Conservation (phyloP, 1,140 invertebrate species). For the Drosophila nikananu region DNA sequence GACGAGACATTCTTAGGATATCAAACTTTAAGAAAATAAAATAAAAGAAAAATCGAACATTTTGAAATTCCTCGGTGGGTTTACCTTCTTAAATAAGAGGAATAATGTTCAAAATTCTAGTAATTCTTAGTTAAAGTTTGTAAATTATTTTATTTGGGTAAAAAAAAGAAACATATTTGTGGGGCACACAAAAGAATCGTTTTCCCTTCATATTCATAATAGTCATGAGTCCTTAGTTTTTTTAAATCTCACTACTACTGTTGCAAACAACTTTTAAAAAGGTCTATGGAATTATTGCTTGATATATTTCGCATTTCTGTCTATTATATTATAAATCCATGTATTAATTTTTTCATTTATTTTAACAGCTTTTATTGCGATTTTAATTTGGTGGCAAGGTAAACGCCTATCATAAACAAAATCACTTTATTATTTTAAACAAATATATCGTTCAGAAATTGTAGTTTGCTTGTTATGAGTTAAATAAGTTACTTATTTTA, state of each 20-base stretch:
- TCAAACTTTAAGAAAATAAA: no score
- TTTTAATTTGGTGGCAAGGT: conserved; percentile 80
- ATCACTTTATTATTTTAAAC: not conserved
- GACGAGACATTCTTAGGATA: no score
- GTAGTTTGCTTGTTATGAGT: no score
- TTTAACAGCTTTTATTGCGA: conserved; percentile 68
- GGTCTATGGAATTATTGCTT: not conserved
- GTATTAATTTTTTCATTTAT: conserved; percentile 40
- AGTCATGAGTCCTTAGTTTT: not conserved
- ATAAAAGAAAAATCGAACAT: no score
- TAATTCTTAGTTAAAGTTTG: no score
- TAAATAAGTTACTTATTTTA: not conserved
- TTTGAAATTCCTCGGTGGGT: no score
- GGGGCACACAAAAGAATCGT: not conserved
- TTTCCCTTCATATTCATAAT: not conserved
- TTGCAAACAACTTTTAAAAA: not conserved
- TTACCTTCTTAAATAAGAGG: no score
- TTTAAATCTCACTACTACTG: not conserved
- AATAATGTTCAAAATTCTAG: no score
- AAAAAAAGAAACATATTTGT: not conserved
- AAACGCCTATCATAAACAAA: conserved; percentile 41
- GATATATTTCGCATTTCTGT: not conserved
- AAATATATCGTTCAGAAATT: no score
- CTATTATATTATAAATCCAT: not conserved
- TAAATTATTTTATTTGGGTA: no score